These are phyloP conservation scores for Augochlorella aurata DNA, from an alignment of 2,888 invertebrate species.

Conservation along the genomic window DNA sequence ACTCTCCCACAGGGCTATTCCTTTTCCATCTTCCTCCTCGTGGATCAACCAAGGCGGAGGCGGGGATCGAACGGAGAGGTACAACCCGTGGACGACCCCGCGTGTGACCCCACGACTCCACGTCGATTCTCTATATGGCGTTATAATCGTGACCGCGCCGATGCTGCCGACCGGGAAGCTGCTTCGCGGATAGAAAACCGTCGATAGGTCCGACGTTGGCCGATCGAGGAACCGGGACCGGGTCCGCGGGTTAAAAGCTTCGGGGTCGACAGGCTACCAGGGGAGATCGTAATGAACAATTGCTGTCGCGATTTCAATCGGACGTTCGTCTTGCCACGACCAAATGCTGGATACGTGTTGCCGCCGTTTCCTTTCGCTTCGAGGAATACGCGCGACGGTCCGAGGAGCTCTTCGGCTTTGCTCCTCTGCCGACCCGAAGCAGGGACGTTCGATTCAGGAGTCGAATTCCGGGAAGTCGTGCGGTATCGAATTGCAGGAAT, in stretches of 20 bases:
- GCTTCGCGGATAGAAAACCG: constrained; percentile 46
- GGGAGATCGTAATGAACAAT: constrained; percentile 42
- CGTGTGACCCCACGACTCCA: constrained; percentile 64
- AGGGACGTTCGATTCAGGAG: too few relatives aligned
- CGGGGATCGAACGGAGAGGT: constrained; percentile 40
- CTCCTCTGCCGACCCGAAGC: too few relatives aligned
- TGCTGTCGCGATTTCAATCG: constrained; percentile 54
- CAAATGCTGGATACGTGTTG: neutral
- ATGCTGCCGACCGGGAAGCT: constrained; percentile 54
- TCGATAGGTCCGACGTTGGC: constrained; percentile 43
- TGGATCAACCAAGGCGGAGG: constrained; percentile 27
- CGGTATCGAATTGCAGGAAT: too few relatives aligned
- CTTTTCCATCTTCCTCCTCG: constrained; percentile 30
- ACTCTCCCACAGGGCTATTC: constrained; percentile 55
- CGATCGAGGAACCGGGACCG: neutral
- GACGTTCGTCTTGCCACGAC: constrained; percentile 29
- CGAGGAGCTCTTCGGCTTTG: too few relatives aligned
- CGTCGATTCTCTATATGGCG: constrained; percentile 66
- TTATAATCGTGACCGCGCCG: constrained; percentile 66
- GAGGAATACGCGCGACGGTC: too few relatives aligned
- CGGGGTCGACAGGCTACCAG: constrained; percentile 16
- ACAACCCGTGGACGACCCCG: constrained; percentile 63
- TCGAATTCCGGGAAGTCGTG: too few relatives aligned
- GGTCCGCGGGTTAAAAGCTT: constrained; percentile 42
- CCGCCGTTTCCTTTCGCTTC: constrained; percentile 26